Evolutionary conservation across 2,888 invertebrate genomes (phyloP).

Genomic region (Cryptus armator): DNA sequence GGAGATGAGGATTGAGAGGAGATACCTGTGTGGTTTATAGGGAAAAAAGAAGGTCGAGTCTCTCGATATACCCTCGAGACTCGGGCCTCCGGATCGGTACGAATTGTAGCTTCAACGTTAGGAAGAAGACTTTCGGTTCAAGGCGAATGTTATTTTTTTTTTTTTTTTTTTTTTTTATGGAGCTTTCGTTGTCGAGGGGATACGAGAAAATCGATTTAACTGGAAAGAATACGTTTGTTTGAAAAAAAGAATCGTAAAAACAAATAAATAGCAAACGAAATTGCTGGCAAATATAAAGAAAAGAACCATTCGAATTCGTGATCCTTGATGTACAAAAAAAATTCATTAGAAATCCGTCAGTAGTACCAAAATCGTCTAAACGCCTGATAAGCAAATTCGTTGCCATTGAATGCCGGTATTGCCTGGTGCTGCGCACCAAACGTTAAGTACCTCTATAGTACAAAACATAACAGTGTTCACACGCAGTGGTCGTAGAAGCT

Average conservation of each 20-base stretch:
- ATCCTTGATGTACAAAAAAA: no score
- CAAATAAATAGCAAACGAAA: no score
- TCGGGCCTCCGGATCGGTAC: background rate
- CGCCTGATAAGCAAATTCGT: no score
- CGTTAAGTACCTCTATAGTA: background rate
- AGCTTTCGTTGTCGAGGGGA: background rate
- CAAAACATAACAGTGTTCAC: slow-evolving; percentile 26
- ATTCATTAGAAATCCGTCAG: no score
- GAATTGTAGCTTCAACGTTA: slow-evolving; percentile 1
- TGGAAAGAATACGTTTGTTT: background rate
- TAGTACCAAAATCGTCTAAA: no score
- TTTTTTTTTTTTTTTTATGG: background rate
- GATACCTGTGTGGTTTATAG: slow-evolving; percentile 8
- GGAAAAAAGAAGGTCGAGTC: background rate
- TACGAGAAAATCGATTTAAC: background rate
- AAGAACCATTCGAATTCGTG: no score
- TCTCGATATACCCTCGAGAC: background rate
- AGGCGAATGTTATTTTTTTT: background rate
- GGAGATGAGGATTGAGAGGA: slow-evolving; percentile 21
- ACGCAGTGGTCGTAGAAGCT: background rate
- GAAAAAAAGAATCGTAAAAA: background rate
- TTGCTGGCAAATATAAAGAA: no score
- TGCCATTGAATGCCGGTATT: no score
- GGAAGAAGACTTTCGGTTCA: background rate
- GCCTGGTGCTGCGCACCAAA: background rate